Percentiles rank a stretch among this genome's conserved stretches.
These are phyloP conservation scores for Proctacanthus coquilletti DNA, from an alignment of 1,140 invertebrate species.

Conservation along the genomic window DNA sequence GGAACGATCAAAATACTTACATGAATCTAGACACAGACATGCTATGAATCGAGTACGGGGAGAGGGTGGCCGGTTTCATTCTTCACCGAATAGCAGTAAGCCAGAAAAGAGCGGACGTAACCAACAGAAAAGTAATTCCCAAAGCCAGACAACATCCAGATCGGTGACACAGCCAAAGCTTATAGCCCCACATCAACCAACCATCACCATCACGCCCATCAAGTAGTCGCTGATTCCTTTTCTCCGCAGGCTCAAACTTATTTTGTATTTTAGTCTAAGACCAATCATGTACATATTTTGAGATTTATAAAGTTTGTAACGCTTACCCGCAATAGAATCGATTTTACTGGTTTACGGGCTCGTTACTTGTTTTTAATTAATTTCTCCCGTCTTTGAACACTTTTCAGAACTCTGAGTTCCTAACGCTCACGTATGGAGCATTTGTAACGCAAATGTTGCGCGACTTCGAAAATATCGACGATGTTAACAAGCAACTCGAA, in stretches of 20 bases:
- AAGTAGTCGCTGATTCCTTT: too few species aligned
- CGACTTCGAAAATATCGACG: slow-evolving; percentile 94
- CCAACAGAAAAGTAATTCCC: slow-evolving; percentile 4
- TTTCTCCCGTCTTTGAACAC: background rate
- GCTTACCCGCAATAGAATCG: too few species aligned
- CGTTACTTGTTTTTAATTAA: too few species aligned
- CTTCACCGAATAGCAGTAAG: slow-evolving; percentile 31
- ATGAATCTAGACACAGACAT: slow-evolving; percentile 93
- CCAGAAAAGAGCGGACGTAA: slow-evolving; percentile 3
- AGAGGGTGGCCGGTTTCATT: slow-evolving; percentile 91
- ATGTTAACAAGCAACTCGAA: slow-evolving; percentile 89
- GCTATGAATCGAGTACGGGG: slow-evolving; percentile 95
- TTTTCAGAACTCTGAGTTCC: slow-evolving; percentile 87
- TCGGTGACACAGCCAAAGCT: slow-evolving; percentile 19
- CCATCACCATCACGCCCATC: slow-evolving; percentile 26
- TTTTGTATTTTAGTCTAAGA: too few species aligned
- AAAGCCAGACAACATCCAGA: slow-evolving; percentile 9
- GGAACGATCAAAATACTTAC: slow-evolving; percentile 96
- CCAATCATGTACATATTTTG: background rate
- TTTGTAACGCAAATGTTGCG: slow-evolving; percentile 92
- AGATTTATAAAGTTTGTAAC: too few species aligned
- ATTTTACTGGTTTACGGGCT: too few species aligned
- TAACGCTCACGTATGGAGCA: slow-evolving; percentile 95
- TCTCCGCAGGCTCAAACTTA: too few species aligned
- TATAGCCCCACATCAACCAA: slow-evolving; percentile 27